phyloP scores from a whole-genome alignment of 2,888 invertebrate species.

The Thysanoteuthis rhombus region DNA sequence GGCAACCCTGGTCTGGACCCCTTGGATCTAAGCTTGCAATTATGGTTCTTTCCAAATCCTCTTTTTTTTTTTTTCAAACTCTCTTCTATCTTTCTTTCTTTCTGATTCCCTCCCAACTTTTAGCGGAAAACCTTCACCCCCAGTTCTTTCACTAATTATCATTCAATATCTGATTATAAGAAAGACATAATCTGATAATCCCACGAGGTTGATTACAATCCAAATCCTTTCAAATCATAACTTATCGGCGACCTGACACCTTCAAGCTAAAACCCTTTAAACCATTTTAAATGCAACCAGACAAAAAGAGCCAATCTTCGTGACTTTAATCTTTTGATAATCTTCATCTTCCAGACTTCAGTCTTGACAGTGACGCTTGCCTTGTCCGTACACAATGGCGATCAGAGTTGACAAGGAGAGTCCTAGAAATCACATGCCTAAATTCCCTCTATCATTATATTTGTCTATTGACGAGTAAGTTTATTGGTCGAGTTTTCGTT shows the following conservation, averaged over 20 bases:
- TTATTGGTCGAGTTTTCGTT: neutral
- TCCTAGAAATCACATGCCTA: too few species aligned
- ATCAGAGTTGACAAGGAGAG: neutral
- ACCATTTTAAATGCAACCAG: neutral
- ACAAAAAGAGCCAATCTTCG: neutral
- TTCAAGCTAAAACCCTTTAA: neutral
- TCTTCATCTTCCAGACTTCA: neutral
- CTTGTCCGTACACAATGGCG: neutral
- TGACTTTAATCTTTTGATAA: neutral
- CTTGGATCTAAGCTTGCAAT: too few species aligned
- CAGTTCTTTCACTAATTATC: neutral
- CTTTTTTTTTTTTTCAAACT: too few species aligned
- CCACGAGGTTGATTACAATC: neutral
- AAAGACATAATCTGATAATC: neutral
- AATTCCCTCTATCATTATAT: too few species aligned
- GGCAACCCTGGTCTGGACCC: too few species aligned
- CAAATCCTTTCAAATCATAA: neutral
- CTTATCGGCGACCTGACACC: neutral
- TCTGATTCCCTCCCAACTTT: neutral
- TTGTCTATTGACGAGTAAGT: neutral
- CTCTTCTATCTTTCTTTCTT: neutral
- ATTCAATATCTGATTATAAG: neutral
- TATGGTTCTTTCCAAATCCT: too few species aligned
- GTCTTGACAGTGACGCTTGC: neutral
- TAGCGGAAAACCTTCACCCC: neutral